Conservation (phyloP, 2,113 vertebrate genomes). For the Acinonyx jubatus region DNA sequence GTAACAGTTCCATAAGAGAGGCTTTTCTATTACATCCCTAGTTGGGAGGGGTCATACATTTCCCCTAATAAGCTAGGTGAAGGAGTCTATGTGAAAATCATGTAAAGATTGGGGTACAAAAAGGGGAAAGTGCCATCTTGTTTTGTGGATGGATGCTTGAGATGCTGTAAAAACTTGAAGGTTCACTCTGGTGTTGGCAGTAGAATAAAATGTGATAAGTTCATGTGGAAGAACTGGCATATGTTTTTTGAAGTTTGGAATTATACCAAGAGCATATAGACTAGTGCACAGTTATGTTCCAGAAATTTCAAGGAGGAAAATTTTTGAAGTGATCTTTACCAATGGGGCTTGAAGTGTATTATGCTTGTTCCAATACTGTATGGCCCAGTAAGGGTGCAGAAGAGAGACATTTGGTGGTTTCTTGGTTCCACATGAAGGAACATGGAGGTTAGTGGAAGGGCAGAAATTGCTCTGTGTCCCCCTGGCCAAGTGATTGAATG, state of each 20-base stretch:
- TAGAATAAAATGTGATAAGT: not conserved
- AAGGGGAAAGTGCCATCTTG: not conserved
- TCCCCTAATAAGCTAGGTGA: conserved; percentile 10
- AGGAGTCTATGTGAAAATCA: not conserved
- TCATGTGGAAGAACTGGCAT: not conserved
- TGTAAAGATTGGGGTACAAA: not conserved
- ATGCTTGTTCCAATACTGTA: not conserved
- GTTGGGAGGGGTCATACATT: not conserved
- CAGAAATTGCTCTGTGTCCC: not conserved
- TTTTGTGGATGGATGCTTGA: not conserved
- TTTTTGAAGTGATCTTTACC: not conserved
- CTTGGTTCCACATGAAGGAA: not conserved
- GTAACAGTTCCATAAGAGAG: not conserved
- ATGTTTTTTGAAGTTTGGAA: not conserved
- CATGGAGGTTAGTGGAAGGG: not conserved
- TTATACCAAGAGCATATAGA: not conserved
- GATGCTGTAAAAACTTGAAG: not conserved
- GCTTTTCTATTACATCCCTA: conserved; percentile 25
- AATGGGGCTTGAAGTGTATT: not conserved
- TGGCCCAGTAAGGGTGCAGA: not conserved
- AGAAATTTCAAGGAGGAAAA: not conserved
- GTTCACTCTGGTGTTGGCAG: not conserved
- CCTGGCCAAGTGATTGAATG: not conserved
- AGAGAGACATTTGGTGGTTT: not conserved
- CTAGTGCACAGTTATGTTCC: not conserved